phyloP scores from a whole-genome alignment of 30 jellyfish, hydroid and myxozoan genomes.

The Turritopsis rubra region DNA sequence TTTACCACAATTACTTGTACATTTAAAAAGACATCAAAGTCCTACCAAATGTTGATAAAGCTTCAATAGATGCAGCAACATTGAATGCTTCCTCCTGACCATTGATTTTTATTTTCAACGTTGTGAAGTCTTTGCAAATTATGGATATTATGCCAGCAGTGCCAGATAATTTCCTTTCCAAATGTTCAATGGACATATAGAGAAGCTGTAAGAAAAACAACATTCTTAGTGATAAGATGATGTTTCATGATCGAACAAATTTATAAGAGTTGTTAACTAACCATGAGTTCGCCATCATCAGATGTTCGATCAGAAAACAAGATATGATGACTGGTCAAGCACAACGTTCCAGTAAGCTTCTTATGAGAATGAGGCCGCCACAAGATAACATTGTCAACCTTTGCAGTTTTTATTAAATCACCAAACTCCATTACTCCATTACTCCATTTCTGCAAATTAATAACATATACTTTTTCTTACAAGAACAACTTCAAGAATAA shows the following conservation, averaged over 20 bases:
- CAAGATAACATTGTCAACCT: conserved; percentile 78
- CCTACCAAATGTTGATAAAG: conserved; percentile 77
- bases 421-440: conserved; percentile 61
- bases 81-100: conserved; percentile 73
- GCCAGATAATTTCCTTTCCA: conserved; percentile 56
- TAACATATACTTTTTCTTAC: too few species aligned
- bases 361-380: conserved; percentile 35
- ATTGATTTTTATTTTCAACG: conserved; percentile 72
- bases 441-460: too few species aligned
- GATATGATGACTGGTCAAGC: conserved; percentile 91
- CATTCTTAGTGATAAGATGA: too few species aligned
- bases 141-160: conserved; percentile 50
- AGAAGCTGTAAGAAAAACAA: conserved; percentile 50
- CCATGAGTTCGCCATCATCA: conserved; percentile 71
- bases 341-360: conserved; percentile 72
- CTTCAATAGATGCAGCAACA: conserved; percentile 79
- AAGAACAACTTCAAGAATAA: too few species aligned
- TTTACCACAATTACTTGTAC: too few species aligned
- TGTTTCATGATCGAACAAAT: too few species aligned
- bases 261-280: conserved; percentile 22
- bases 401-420: conserved; percentile 78
- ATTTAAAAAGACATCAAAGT: too few species aligned
- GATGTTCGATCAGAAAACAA: conserved; percentile 70
- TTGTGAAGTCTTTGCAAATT: conserved; percentile 66
- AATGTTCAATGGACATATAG: conserved; percentile 61